These are phyloP conservation scores for Rhinoderma darwinii DNA, from an alignment of 2,113 vertebrate genomes.

Conservation along the genomic window DNA sequence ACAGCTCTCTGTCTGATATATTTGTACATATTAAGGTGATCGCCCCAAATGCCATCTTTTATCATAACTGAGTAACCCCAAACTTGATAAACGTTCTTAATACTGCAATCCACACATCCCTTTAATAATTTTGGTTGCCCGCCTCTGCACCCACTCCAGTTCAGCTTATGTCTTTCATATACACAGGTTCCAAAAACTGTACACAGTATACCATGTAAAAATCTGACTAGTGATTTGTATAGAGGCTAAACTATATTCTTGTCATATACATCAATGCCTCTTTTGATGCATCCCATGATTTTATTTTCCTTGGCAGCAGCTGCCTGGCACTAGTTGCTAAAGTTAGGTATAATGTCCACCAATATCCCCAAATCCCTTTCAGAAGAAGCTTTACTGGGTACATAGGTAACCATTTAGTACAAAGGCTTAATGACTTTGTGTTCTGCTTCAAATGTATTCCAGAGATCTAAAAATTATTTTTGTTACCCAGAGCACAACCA, in stretches of 20 bases:
- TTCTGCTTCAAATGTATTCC: background rate
- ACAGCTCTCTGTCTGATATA: too few species aligned
- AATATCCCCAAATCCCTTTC: too few species aligned
- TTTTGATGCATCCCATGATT: background rate
- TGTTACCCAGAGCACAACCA: background rate
- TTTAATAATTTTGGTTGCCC: background rate
- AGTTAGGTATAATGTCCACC: background rate
- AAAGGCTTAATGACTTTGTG: background rate
- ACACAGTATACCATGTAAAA: too few species aligned
- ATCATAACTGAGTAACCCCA: too few species aligned
- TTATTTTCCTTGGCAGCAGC: background rate
- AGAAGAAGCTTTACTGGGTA: too few species aligned
- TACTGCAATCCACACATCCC: too few species aligned
- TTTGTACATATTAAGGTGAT: too few species aligned
- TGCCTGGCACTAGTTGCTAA: background rate
- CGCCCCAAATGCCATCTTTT: too few species aligned
- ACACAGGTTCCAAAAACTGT: too few species aligned
- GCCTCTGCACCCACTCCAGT: background rate
- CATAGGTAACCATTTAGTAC: background rate
- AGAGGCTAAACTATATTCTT: background rate
- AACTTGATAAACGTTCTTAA: too few species aligned
- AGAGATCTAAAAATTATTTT: background rate
- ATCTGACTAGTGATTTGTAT: background rate
- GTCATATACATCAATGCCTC: background rate
- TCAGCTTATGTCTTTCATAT: background rate